phyloP scores from a whole-genome alignment of 2,888 invertebrate species.

The Marasmarcha lunaedactyla region DNA sequence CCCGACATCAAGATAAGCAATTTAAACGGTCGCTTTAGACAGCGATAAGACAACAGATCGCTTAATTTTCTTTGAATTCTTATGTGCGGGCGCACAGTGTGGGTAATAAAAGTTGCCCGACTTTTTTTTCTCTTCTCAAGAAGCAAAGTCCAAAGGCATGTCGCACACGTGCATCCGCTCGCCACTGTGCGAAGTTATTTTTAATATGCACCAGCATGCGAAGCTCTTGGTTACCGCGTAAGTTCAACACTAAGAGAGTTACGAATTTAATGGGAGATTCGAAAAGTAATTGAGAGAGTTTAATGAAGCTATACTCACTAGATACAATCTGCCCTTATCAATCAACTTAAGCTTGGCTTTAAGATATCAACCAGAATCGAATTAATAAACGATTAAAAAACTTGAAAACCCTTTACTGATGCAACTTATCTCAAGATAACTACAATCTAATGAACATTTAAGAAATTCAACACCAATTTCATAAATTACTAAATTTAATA shows the following conservation, averaged over 20 bases:
- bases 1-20: no score
- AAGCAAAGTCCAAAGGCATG: conserved; percentile 37
- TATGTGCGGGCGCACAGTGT: conserved; percentile 25
- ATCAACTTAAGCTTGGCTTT: no score
- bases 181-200: conserved; percentile 58
- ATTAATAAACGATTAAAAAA: no score
- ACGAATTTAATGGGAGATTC: conserved; percentile 11
- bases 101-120: conserved; percentile 32
- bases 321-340: no score
- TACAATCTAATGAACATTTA: background rate
- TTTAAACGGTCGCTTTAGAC: no score
- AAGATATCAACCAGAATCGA: no score
- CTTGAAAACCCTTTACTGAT: background rate
- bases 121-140: background rate
- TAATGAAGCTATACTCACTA: no score
- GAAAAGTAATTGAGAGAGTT: conserved; percentile 9
- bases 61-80: background rate
- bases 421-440: background rate
- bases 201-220: conserved; percentile 21
- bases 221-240: conserved; percentile 9
- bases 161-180: conserved; percentile 66
- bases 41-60: background rate
- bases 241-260: background rate
- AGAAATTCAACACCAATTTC: background rate
- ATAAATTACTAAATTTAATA: background rate